A percentile compares a stretch with the other conserved stretches of the same genome.
These are phyloP conservation scores for Eidolon dupreanum DNA, from an alignment of 2,797 vertebrate genomes.

Conservation along the genomic window DNA sequence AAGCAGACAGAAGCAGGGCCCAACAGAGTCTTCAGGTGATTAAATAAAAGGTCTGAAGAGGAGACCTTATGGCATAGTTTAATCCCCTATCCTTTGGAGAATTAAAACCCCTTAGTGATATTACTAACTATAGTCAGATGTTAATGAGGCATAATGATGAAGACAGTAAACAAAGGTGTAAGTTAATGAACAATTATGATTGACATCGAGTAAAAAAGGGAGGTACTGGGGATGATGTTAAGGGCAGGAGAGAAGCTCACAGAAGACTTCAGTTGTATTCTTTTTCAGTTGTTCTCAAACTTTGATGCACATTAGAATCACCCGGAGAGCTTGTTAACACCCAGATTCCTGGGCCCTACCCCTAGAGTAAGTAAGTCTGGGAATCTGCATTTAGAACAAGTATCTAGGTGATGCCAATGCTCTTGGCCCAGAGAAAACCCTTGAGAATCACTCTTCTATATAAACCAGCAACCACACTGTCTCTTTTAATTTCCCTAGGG, in stretches of 20 bases:
- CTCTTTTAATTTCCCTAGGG: background rate
- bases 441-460: background rate
- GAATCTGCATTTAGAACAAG: background rate
- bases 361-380: background rate
- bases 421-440: background rate
- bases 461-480: background rate
- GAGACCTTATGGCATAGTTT: background rate
- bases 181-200: background rate
- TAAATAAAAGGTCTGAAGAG: background rate
- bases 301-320: background rate
- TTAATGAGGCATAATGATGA: background rate
- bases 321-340: background rate
- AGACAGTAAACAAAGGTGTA: background rate
- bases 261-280: background rate
- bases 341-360: background rate
- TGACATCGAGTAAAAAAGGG: background rate
- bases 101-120: background rate
- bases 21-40: background rate
- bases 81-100: background rate
- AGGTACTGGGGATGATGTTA: background rate
- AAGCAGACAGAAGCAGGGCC: background rate
- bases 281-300: background rate
- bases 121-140: background rate
- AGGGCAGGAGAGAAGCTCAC: background rate
- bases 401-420: accelerated